Evolutionary conservation across 53 echinoderm and acorn worm genomes (phyloP), one percentile per base, ranked within the genome.

Genomic region (Holothuria scabra): DNA sequence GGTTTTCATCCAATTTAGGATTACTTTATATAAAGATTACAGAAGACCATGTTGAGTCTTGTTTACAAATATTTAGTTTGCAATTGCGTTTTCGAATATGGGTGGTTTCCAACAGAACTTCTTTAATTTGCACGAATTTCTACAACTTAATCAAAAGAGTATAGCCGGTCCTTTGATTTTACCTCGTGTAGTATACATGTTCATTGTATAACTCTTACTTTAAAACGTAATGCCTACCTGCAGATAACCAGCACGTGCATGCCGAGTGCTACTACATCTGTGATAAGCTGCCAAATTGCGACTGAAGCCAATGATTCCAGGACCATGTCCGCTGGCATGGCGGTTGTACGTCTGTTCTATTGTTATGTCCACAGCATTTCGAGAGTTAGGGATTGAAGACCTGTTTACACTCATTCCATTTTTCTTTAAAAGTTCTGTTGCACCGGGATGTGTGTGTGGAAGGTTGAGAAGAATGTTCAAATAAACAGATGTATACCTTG

Each of bases 271-370:
- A 79, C 89, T 81, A 85, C 84, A 85, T 69, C 85, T 89, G 38
- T 89, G 67, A 67, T 89, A 89, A 30, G 89, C 84, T 41, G 84
- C 79, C 22, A 69, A 37, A 61, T 84, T 89, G 13, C 84, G 56
- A 66, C 89, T 89, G 69, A 89, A 89, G 31, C 89, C 89, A 65
- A 89, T 85, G 46, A 89, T 89, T 44, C 89, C 89, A 69, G 76
- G 85, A 76, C 89, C 78, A 76, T 85, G 85, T 41, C 66, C 70
- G 65, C 80, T 88, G 55, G 84, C 89, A 78, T 89, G 89, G 21
- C 84, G 89, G 68, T 89, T 89, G 89, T 67, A 79, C 25, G 89
- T 89, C 49, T 89, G 89, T 76, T 89, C 84, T 46, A 88, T 88
- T 28, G 88, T 88, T 49, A 89, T 84, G 70, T 84, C 84, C 4